Evolutionary conservation across 2,797 vertebrate species (phyloP).

Genomic region (Ptychadena robeensis): DNA sequence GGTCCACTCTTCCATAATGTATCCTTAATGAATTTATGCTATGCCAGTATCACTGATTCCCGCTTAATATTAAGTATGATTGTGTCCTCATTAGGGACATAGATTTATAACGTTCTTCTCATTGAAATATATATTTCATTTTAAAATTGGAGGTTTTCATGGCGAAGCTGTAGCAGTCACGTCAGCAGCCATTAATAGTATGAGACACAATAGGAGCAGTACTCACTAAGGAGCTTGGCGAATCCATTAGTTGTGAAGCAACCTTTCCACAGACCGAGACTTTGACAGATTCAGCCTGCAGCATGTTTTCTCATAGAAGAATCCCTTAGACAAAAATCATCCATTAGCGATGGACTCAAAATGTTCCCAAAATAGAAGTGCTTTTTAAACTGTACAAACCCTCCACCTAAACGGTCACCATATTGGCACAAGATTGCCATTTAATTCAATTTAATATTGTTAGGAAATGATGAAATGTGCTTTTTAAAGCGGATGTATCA

Average conservation of each 20-base stretch:
- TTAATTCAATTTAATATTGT: too few species aligned
- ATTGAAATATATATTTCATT: constrained; percentile 48
- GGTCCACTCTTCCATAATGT: too few species aligned
- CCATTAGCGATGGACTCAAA: constrained; percentile 17
- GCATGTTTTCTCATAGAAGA: constrained; percentile 40
- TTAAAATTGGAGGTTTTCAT: constrained; percentile 41
- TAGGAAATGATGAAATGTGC: too few species aligned
- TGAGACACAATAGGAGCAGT: constrained; percentile 47
- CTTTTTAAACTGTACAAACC: neutral
- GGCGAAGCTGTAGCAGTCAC: constrained; percentile 25
- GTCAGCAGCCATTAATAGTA: constrained; percentile 57
- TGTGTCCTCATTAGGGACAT: neutral
- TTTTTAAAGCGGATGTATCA: too few species aligned
- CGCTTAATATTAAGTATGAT: neutral
- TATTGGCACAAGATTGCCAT: neutral
- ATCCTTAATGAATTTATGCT: too few species aligned
- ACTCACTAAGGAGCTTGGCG: constrained; percentile 38
- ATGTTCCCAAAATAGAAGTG: neutral
- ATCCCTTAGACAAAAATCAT: constrained; percentile 7
- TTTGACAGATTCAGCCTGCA: constrained; percentile 54
- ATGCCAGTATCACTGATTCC: neutral
- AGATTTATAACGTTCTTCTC: neutral
- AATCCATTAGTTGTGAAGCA: constrained; percentile 58
- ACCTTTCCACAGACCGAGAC: constrained; percentile 21
- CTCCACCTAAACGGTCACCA: constrained; percentile 1